phyloP scores from a whole-genome alignment of 2,113 vertebrate genomes.

The Hiodon tergisus region DNA sequence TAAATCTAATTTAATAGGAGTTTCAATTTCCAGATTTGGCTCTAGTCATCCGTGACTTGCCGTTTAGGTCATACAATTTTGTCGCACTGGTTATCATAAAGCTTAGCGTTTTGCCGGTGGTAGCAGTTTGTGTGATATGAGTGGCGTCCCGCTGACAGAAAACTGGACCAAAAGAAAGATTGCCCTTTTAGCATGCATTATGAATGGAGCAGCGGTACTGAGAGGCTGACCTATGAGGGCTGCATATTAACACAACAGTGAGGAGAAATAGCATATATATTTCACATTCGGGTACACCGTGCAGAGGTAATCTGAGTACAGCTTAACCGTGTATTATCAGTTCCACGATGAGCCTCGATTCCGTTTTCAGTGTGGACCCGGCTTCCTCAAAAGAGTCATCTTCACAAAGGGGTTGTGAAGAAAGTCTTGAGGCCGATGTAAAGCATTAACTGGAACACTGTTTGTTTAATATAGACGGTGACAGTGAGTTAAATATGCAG shows the following conservation, averaged over 20 bases:
- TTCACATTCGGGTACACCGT: too few species aligned
- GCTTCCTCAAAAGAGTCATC: too few species aligned
- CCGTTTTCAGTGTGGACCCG: too few species aligned
- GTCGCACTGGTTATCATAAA: conserved; percentile 37
- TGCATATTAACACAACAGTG: not conserved
- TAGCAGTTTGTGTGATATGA: conserved; percentile 36
- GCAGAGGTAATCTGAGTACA: too few species aligned
- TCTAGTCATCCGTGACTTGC: conserved; percentile 30
- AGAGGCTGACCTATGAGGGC: conserved; percentile 22
- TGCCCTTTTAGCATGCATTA: conserved; percentile 32
- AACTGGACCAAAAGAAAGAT: conserved; percentile 36
- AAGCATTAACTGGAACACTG: too few species aligned
- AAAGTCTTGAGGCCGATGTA: too few species aligned
- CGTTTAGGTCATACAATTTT: conserved; percentile 41
- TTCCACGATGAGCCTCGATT: too few species aligned
- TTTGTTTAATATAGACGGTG: too few species aligned
- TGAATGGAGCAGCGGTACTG: not conserved
- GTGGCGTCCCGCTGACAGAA: conserved; percentile 35
- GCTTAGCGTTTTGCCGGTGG: conserved; percentile 19
- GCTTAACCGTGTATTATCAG: too few species aligned
- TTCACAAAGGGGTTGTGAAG: too few species aligned
- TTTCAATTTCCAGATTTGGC: conserved; percentile 3
- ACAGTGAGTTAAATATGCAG: too few species aligned
- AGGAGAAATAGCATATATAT: too few species aligned
- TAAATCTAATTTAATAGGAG: conserved; percentile 18